phyloP scores from a whole-genome alignment of 1,140 invertebrate genomes.

The Drosophila subobscura region DNA sequence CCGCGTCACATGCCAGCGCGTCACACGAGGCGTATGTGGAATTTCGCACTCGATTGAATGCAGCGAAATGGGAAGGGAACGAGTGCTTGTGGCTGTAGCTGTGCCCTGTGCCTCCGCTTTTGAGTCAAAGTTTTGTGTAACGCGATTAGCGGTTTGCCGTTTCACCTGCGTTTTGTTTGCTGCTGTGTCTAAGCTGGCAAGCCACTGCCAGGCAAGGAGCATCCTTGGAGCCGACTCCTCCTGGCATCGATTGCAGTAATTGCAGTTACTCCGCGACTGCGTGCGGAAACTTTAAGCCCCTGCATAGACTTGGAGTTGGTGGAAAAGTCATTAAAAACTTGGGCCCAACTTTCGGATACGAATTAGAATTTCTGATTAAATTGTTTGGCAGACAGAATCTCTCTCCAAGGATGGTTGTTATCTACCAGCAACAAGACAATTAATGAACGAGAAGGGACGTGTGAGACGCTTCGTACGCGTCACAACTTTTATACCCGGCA shows the following conservation, averaged over 20 bases:
- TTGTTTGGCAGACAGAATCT: constrained; percentile 38
- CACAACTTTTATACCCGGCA: too few species aligned
- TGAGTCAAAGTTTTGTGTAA: constrained; percentile 72
- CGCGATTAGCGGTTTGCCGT: constrained; percentile 76
- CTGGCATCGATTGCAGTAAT: constrained; percentile 60
- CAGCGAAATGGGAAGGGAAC: too few species aligned
- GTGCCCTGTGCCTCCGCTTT: constrained; percentile 3
- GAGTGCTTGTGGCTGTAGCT: too few species aligned
- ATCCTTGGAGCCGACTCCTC: constrained; percentile 9
- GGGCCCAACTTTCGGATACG: constrained; percentile 64
- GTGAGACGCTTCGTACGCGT: too few species aligned
- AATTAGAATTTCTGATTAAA: constrained; percentile 77
- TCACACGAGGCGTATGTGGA: constrained; percentile 74
- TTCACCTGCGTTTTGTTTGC: constrained; percentile 56
- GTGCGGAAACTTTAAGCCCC: constrained; percentile 30
- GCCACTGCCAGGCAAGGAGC: constrained; percentile 6
- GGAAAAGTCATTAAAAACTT: constrained; percentile 81
- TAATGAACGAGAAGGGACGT: too few species aligned
- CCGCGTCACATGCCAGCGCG: constrained; percentile 29
- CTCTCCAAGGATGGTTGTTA: not conserved
- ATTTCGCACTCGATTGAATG: constrained; percentile 78
- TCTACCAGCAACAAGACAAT: constrained; percentile 56
- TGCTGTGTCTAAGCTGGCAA: constrained; percentile 57
- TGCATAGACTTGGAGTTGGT: constrained; percentile 44
- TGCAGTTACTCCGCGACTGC: constrained; percentile 46